Evolutionary conservation across 2,113 vertebrate species (phyloP).

Genomic region (Alouatta palliata): DNA sequence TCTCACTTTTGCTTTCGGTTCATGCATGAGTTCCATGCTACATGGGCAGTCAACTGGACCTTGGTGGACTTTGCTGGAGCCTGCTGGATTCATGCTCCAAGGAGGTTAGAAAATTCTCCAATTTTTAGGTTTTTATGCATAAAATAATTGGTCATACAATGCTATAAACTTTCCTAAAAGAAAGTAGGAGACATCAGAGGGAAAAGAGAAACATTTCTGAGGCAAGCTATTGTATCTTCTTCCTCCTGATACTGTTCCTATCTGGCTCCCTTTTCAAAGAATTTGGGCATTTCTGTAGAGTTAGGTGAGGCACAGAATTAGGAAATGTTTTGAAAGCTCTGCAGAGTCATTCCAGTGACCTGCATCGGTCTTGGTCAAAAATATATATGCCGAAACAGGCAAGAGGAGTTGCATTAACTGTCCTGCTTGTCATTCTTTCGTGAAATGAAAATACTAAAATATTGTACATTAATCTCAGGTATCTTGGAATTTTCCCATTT

Average conservation of each 20-base stretch:
- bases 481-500: neutral
- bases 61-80: neutral
- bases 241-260: neutral
- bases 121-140: neutral
- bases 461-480: neutral
- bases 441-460: neutral
- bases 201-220: neutral
- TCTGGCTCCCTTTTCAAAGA: neutral
- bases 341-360: neutral
- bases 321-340: neutral
- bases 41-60: neutral
- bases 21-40: fast-evolving
- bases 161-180: neutral
- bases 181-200: neutral
- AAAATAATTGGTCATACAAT: neutral
- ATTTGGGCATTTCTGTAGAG: no score
- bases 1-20: neutral
- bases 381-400: neutral
- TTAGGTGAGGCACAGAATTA: neutral
- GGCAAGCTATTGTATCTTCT: neutral
- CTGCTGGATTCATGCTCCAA: neutral
- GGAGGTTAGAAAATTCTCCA: neutral
- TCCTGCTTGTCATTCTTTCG: neutral
- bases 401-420: neutral
- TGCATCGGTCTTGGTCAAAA: neutral